A percentile compares a stretch with the other conserved stretches of the same genome.
phyloP scores from a whole-genome alignment of 2,113 vertebrate genomes.

The Ceuthmochares aereus region DNA sequence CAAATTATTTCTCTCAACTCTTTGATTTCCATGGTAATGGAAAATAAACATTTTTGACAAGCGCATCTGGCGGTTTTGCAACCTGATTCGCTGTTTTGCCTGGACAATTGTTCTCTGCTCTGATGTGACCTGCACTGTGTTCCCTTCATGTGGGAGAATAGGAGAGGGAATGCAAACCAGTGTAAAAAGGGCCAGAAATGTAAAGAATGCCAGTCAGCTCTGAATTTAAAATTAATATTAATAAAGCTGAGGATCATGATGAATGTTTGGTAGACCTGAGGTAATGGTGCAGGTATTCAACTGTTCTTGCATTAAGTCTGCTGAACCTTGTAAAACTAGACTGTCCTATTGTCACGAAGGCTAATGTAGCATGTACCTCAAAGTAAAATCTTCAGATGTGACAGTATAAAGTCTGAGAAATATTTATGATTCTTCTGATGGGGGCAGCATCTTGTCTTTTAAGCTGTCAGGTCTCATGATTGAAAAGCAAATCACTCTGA shows the following conservation, averaged over 20 bases:
- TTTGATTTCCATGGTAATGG: neutral
- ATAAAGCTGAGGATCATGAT: neutral
- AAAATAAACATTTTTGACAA: neutral
- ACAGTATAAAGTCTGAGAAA: neutral
- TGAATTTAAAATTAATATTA: neutral
- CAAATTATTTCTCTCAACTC: neutral
- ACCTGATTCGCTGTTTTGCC: neutral
- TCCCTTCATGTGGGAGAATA: neutral
- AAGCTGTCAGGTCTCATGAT: neutral
- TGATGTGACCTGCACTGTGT: neutral
- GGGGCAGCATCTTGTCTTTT: neutral
- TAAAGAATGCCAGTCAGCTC: neutral
- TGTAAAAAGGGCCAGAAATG: neutral
- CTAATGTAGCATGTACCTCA: neutral
- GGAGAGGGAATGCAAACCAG: too few species aligned
- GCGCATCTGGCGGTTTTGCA: neutral
- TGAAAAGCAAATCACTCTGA: neutral
- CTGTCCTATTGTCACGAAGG: neutral
- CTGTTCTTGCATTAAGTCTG: neutral
- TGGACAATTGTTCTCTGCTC: neutral
- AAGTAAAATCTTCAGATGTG: neutral
- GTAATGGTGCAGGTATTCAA: neutral
- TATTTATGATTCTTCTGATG: neutral
- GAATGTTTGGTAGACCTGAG: neutral
- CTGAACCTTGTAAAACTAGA: neutral